Conservation (phyloP, 2,113 vertebrate species). For the Ctenodactylus gundi region DNA sequence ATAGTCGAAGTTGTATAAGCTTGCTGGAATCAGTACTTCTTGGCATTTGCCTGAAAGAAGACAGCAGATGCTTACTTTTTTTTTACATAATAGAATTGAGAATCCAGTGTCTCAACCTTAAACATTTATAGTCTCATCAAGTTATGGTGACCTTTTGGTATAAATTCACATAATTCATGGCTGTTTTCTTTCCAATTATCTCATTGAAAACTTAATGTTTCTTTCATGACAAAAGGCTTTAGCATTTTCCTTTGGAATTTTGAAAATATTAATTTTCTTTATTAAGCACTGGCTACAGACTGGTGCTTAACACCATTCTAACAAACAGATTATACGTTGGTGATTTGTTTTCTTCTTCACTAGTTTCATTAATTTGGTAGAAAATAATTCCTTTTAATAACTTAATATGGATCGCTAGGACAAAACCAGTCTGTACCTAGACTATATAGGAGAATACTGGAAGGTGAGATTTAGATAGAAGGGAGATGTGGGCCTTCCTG, state of each 20-base stretch:
- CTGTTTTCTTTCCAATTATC: conserved; percentile 42
- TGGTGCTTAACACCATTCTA: conserved; percentile 23
- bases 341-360: conserved; percentile 50
- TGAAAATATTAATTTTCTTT: conserved; percentile 42
- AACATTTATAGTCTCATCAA: conserved; percentile 45
- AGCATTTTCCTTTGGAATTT: conserved; percentile 44
- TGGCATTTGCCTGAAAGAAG: conserved; percentile 54
- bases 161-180: conserved; percentile 28
- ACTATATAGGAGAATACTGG: background rate
- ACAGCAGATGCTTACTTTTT: conserved; percentile 31
- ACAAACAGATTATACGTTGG: background rate
- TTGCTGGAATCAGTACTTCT: conserved; percentile 43
- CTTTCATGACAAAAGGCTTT: conserved; percentile 41
- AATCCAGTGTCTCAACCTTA: background rate
- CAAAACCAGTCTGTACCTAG: background rate
- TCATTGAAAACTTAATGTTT: conserved; percentile 51
- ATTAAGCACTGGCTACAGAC: conserved; percentile 5
- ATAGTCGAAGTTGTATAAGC: conserved; percentile 17
- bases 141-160: conserved; percentile 36
- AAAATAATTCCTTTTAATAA: conserved; percentile 19
- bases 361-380: conserved; percentile 18
- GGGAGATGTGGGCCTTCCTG: background rate
- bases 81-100: conserved; percentile 35
- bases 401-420: conserved; percentile 21
- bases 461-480: background rate